Conservation (phyloP, 2,797 vertebrate genomes). For the Garrulus glandarius region DNA sequence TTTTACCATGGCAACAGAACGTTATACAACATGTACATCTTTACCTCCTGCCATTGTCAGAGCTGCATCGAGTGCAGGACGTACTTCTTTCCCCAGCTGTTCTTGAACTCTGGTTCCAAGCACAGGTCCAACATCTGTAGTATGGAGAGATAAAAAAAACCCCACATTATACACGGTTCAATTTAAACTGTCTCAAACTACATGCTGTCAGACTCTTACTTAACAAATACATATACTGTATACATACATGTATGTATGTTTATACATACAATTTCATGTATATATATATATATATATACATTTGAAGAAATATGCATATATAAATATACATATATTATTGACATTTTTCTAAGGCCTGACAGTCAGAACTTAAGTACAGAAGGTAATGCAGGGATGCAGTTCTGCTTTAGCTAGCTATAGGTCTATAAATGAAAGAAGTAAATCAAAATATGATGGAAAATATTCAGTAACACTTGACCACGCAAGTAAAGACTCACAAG, state of each 20-base stretch:
- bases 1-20: not conserved
- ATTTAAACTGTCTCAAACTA: not conserved
- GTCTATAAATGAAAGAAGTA: not conserved
- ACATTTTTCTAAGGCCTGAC: not conserved
- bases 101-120: slow-evolving; percentile 85
- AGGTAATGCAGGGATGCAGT: fast-evolving
- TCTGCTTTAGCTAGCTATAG: not conserved
- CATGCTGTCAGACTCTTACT: not conserved
- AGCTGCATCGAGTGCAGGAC: slow-evolving; percentile 83
- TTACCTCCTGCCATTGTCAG: slow-evolving; percentile 88
- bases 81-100: slow-evolving; percentile 82
- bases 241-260: not conserved
- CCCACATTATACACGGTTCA: not conserved
- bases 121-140: slow-evolving; percentile 84
- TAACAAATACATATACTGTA: not conserved
- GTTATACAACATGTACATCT: not conserved
- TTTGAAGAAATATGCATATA: not conserved
- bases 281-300: not conserved
- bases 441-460: not conserved
- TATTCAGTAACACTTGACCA: not conserved
- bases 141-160: not conserved
- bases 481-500: not conserved
- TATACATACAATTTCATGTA: not conserved
- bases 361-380: not conserved
- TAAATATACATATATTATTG: not conserved